phyloP scores from a whole-genome alignment of 2,797 vertebrate genomes.

The Ptychadena robeensis region DNA sequence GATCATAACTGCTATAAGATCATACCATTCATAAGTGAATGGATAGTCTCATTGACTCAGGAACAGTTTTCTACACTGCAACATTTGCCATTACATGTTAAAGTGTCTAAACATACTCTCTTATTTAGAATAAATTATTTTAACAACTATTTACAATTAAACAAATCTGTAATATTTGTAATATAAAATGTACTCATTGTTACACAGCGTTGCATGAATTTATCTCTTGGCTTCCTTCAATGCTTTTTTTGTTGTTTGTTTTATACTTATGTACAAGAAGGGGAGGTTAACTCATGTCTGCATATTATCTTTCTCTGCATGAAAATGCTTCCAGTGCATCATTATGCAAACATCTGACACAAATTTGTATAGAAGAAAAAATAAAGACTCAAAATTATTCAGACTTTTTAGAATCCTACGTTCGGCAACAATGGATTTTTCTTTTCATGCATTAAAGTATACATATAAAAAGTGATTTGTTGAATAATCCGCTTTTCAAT shows the following conservation, averaged over 20 bases:
- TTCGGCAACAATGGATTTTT: slow-evolving; percentile 35
- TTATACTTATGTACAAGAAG: slow-evolving; percentile 18
- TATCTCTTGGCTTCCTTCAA: neutral
- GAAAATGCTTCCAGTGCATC: slow-evolving; percentile 32
- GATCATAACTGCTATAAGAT: no score
- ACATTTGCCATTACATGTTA: neutral
- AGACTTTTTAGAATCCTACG: slow-evolving; percentile 10
- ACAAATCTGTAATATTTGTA: neutral
- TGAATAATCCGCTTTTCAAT: slow-evolving; percentile 17
- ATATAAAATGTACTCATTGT: neutral
- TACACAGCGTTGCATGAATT: neutral
- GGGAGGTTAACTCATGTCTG: slow-evolving; percentile 22
- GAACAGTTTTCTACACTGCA: neutral
- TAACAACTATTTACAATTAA: neutral
- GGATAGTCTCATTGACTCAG: no score
- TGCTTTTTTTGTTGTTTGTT: slow-evolving; percentile 26
- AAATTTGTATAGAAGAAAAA: slow-evolving; percentile 34
- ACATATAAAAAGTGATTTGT: slow-evolving; percentile 39
- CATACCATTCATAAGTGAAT: no score
- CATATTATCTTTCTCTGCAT: slow-evolving; percentile 46
- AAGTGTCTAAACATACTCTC: neutral
- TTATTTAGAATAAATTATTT: neutral
- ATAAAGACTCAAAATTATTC: slow-evolving; percentile 32
- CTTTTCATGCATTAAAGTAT: slow-evolving; percentile 10
- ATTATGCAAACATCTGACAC: slow-evolving; percentile 57